Base-by-base conservation (phyloP, 1,140 invertebrate genomes). In the Drosophila littoralis region DNA sequence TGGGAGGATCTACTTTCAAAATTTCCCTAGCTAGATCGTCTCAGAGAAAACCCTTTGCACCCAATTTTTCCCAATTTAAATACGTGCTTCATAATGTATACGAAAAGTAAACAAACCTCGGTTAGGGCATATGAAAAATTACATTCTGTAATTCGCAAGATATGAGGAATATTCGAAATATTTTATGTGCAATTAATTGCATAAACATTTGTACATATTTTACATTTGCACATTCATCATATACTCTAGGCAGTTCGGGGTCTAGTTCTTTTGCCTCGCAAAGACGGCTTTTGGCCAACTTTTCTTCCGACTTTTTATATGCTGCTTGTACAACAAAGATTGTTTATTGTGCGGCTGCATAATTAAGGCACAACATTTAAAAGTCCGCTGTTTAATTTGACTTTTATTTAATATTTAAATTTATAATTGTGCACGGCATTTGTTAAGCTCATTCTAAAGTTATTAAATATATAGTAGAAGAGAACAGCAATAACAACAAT, bases 371-470 rank as follows among this genome's bases (percentile, higher is more conserved):
- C 57, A 72, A 63, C 58, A 70, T 75, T 51, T 73, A 65, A 43
- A 69, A 66, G 51, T 13, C 64, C 51, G 36, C 43, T 43, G 54
- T 58, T 73, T 78, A 71, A 43, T 77, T 78, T 67, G 51, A 60
- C 50, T 79, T 74, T 54, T 77, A 72, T 78, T 76, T 59, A 74
- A 80, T 89, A 89, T 84, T 84, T 63, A 75, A 73, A 77, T 89
- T 75, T 89, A 73, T 75, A 84, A 88, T 78, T 89, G 77, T 81
- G 77, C 85, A 75, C 66, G 58, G 45, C 75, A 63, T 67, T 70
- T 75, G 63, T 43, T 45, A 58, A 22, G 52, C 75, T 69, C 66
- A 59, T 89, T 83, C 84, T 83, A 75, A 75, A 83, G 75, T 79
- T 84, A 77, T 83, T 76, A 79, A 73, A 76, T 63, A 60, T 35